These are phyloP conservation scores for Eucriotettix oculatus DNA, from an alignment of 2,888 invertebrate species.

Conservation along the genomic window DNA sequence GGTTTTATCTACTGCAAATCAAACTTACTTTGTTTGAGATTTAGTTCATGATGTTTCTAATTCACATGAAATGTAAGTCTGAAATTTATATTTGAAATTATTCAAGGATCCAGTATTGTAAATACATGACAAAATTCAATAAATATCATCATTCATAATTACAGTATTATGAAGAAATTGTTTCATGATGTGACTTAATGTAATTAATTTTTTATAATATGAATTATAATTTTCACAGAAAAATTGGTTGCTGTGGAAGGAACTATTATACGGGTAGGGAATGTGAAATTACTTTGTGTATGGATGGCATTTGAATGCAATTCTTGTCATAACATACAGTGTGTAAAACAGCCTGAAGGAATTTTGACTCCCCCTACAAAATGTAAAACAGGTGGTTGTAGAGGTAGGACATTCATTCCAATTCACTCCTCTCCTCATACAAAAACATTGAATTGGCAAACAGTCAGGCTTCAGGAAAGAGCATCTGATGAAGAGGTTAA, in stretches of 20 bases:
- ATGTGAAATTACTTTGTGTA: constrained; percentile 51
- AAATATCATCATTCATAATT: background rate
- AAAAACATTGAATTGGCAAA: constrained; percentile 61
- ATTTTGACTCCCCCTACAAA: constrained; percentile 39
- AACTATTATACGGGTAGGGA: constrained; percentile 66
- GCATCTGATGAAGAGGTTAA: constrained; percentile 46
- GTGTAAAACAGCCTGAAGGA: constrained; percentile 45
- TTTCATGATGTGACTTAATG: background rate
- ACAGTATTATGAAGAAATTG: background rate
- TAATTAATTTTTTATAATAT: background rate
- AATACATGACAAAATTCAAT: no score
- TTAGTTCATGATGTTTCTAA: no score
- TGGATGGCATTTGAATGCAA: constrained; percentile 65
- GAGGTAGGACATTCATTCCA: constrained; percentile 41
- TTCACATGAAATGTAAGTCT: no score
- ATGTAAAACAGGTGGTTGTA: constrained; percentile 38
- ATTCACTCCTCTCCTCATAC: constrained; percentile 50
- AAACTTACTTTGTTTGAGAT: no score
- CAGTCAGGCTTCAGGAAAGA: constrained; percentile 67
- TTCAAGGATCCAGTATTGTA: no score
- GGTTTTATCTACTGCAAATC: no score
- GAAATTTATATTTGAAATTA: no score
- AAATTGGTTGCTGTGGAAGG: constrained; percentile 68
- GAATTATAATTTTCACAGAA: constrained; percentile 27
- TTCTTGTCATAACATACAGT: constrained; percentile 47